Conservation (phyloP, 1,140 invertebrate species). For the Trinorchestia longiramus region DNA sequence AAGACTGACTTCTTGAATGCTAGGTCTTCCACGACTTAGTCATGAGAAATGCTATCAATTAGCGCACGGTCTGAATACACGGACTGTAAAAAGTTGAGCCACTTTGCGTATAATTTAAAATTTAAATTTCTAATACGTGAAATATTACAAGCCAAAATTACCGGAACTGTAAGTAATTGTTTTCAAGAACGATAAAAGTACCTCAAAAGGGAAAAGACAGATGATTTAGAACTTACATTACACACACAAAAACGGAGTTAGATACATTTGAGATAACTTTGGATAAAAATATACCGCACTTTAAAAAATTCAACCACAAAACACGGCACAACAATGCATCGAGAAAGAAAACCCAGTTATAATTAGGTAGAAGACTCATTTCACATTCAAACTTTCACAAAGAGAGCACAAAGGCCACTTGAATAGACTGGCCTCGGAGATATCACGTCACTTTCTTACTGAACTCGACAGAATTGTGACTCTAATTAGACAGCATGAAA, state of each 20-base stretch:
- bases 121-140: not conserved
- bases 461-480: not conserved
- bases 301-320: not conserved
- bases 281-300: not conserved
- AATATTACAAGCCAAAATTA: not conserved
- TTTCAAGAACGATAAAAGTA: not conserved
- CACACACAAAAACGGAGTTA: not conserved
- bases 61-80: not conserved
- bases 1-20: too few relatives aligned
- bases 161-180: not conserved
- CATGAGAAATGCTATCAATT: not conserved
- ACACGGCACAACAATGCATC: not conserved
- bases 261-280: not conserved
- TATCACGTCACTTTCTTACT: not conserved
- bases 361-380: not conserved
- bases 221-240: not conserved
- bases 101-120: not conserved
- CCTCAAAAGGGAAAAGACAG: not conserved
- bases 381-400: not conserved
- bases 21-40: not conserved
- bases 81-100: not conserved
- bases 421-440: not conserved
- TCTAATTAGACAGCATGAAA: too few relatives aligned
- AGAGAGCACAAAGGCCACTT: not conserved
- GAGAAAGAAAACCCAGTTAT: not conserved